phyloP scores from a whole-genome alignment of 2,113 vertebrate genomes.

The Heterochromis multidens region DNA sequence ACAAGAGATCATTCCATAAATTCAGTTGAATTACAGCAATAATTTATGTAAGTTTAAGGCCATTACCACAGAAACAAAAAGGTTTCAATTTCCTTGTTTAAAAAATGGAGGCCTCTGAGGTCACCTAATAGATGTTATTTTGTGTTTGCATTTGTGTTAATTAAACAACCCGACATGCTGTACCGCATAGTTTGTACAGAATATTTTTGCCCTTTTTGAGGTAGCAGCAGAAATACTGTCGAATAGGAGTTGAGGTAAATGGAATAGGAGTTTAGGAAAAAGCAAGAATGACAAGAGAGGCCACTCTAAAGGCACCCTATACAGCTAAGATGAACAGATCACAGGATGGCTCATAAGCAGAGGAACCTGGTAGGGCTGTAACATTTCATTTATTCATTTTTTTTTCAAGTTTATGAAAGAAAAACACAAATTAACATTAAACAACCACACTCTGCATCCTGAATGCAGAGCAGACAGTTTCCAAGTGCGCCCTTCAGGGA shows the following conservation, averaged over 20 bases:
- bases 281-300: neutral
- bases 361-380: too few relatives aligned
- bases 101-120: neutral
- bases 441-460: too few relatives aligned
- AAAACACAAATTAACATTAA: too few relatives aligned
- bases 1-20: too few relatives aligned
- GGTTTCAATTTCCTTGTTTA: too few relatives aligned
- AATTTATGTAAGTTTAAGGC: neutral
- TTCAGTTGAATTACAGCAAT: too few relatives aligned
- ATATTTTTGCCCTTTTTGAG: neutral
- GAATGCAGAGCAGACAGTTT: too few relatives aligned
- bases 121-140: neutral
- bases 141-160: neutral
- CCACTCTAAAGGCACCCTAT: neutral
- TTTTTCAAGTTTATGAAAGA: too few relatives aligned
- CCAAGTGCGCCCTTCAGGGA: too few relatives aligned
- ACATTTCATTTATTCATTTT: too few relatives aligned
- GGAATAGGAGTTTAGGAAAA: neutral
- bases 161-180: too few relatives aligned
- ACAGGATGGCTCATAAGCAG: too few relatives aligned
- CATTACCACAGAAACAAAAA: neutral
- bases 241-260: neutral
- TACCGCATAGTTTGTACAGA: neutral
- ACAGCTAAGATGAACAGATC: neutral
- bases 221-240: neutral